Evolutionary conservation across 1,140 invertebrate genomes (phyloP).

Genomic region (Drosophila hydei): DNA sequence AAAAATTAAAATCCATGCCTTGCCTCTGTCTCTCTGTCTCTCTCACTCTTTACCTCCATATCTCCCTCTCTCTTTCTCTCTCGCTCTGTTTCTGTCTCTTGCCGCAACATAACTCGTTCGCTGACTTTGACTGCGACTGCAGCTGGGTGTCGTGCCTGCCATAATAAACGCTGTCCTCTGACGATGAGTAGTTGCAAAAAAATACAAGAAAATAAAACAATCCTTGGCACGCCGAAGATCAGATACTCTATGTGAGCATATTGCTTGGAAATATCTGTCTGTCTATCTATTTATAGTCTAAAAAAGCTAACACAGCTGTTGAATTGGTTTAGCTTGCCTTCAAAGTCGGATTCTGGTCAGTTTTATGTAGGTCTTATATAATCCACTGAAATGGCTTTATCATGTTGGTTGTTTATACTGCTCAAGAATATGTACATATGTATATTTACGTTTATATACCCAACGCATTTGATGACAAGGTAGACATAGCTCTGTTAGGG

Average conservation of each 20-base stretch:
- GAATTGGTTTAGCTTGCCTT: too few species aligned
- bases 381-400: too few species aligned
- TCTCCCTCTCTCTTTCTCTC: neutral
- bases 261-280: too few species aligned
- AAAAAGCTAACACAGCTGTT: too few species aligned
- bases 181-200: constrained; percentile 37
- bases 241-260: neutral
- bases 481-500: too few species aligned
- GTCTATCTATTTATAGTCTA: too few species aligned
- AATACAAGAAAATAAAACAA: neutral
- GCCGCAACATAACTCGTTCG: constrained; percentile 72
- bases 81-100: neutral
- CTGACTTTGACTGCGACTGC: constrained; percentile 34
- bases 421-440: too few species aligned
- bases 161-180: constrained; percentile 69
- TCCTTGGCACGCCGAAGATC: neutral
- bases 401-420: too few species aligned
- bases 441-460: too few species aligned
- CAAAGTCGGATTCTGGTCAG: too few species aligned
- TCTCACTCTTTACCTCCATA: neutral
- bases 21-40: neutral
- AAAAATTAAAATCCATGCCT: constrained; percentile 80
- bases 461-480: too few species aligned
- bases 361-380: too few species aligned
- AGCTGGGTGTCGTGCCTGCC: constrained; percentile 65